Evolutionary conservation across 2,888 invertebrate genomes (phyloP), one percentile per base, ranked within the genome.

Genomic region (Bellardia pandia): DNA sequence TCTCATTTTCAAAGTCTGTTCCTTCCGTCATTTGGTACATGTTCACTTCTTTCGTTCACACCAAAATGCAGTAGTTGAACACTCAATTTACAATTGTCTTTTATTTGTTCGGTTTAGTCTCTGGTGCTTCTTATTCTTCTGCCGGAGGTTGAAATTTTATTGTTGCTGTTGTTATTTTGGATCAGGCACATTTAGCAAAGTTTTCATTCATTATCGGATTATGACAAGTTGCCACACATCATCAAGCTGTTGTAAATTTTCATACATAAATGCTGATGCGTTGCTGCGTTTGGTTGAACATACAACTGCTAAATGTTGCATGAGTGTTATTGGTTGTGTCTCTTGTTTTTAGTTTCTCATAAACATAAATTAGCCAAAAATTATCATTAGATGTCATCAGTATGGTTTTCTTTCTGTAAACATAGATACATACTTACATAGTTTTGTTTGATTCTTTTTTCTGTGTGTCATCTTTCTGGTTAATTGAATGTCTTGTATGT

Each of bases 31-130:
- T 76, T 56, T 71, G 64, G 62, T 80, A 68, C 74, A 53, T 58
- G 77, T 51, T 85, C n/a, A n/a, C 75, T 23, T 56, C 86, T 89
- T 88, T 88, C 9, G 23, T 42, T 90, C 90, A 88, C 86, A 88
- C 88, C 84, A 83, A 88, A 90, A 89, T 91, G 90, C 89, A 90
- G 89, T 90, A 90, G 89, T 90, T 91, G 91, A 90, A 88, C 89
- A 76, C 69, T 69, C 62, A 42, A 69, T 83, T 81, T 51, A 33
- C 53, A 74, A 90, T 91, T 91, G 90, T 88, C 86, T 90, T 78
- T 88, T 33, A 23, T 58, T 62, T 45, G 42, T 79, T 58, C 72
- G 79, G 77, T 77, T 80, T 5, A 74, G 8, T n/a, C 58, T 8
- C 66, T 81, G 37, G 11, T 56, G 48, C 45, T 74, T 86, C 62